Base-by-base conservation (phyloP, 2,113 vertebrate species). In the Holacanthus passer region DNA sequence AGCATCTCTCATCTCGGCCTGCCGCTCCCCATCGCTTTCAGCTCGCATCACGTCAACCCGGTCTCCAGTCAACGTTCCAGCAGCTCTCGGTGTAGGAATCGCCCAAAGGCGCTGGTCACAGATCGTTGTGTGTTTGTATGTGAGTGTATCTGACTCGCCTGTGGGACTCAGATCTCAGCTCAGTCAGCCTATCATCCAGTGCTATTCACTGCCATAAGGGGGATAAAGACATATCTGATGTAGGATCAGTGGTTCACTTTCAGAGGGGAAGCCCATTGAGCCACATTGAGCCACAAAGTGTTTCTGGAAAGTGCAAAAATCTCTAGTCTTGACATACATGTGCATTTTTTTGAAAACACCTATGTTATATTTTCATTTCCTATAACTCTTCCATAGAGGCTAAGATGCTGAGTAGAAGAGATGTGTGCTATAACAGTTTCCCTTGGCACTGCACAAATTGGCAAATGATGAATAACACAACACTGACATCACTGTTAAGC, bases 1-100 rank as follows among this genome's bases (percentile, higher is more conserved):
- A 52, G 75, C 79, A 62, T 84, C 81, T 66, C 83, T 79, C 85
- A 85, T 88, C 79, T 73, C 84, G 11, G 71, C 62, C 55, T 84
- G 84, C 75, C 22, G 31, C 78, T 85, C 77, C 81, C 79, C 70
- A 70, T 79, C 53, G 81, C 86, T 87, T 89, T 91, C 90, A 91
- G 86, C 77, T 92, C 32, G 59, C 74, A 86, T 89, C 86, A 82
- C 52, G 77, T 90, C 91, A 89, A 19, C 59, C 32, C 3, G 0
- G 29, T 88, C 73, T 81, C 80, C 47, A 45, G 67, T 83, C 80
- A 87, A 59, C 83, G 64, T 53, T 90, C 43, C 59, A 81, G 67
- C 78, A 70, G 69, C 81, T 75, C 79, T 78, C 24, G 1, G 47
- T 73, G 70, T 20, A 55, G 87, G 77, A 70, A 65, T 81, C n/a